Conservation (phyloP, 2,888 invertebrate species). For the Biston stratarius region DNA sequence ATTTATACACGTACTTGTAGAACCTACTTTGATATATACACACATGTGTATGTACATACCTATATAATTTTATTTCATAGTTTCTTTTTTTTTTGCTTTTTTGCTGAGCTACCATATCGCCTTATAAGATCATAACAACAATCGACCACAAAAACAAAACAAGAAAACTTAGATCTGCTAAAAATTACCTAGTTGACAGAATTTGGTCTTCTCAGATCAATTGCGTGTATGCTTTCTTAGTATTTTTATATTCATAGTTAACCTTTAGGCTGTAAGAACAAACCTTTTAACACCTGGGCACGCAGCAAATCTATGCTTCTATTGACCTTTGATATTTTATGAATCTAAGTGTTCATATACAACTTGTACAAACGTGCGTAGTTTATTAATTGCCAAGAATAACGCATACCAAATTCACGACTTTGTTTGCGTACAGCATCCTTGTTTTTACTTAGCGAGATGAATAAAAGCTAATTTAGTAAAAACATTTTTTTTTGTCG, state of each 20-base stretch:
- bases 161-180: too few species aligned
- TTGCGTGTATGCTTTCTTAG: neutral
- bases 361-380: constrained; percentile 16
- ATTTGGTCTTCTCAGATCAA: too few species aligned
- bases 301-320: constrained; percentile 20
- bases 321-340: constrained; percentile 42
- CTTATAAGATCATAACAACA: too few species aligned
- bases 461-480: too few species aligned
- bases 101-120: too few species aligned
- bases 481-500: too few species aligned
- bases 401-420: neutral
- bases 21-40: too few species aligned
- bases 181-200: too few species aligned
- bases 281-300: constrained; percentile 30
- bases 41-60: neutral
- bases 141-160: too few species aligned
- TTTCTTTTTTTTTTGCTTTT: too few species aligned
- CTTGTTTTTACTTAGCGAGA: neutral
- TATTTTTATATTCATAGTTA: constrained; percentile 3
- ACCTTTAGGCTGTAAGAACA: constrained; percentile 20
- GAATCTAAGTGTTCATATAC: constrained; percentile 5
- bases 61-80: neutral
- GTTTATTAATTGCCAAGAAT: constrained; percentile 18
- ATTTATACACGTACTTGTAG: neutral
- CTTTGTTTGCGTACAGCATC: neutral